Conservation (phyloP, 2,797 vertebrate species). For the Sebastes oblongus region DNA sequence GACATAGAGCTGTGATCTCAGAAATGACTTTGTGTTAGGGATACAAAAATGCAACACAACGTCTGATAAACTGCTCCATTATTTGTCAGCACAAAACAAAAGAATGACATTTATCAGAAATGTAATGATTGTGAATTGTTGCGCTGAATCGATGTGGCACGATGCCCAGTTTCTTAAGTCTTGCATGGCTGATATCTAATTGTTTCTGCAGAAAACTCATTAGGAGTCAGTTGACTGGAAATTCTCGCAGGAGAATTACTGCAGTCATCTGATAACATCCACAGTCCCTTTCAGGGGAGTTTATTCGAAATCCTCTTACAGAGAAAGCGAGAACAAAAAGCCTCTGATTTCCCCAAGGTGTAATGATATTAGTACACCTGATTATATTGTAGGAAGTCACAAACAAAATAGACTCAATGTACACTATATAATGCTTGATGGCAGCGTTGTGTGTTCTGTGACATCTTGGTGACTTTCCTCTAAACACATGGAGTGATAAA, state of each 20-base stretch:
- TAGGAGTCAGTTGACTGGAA: slow-evolving; percentile 86
- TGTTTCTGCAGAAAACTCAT: slow-evolving; percentile 87
- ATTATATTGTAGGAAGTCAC: slow-evolving; percentile 39
- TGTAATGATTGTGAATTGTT: slow-evolving; percentile 67
- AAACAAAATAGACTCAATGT: slow-evolving; percentile 12
- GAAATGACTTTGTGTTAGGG: background rate
- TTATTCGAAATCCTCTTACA: slow-evolving; percentile 56
- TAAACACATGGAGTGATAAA: background rate
- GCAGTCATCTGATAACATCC: slow-evolving; percentile 75
- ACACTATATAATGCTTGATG: background rate
- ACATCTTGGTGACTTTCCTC: slow-evolving; percentile 5
- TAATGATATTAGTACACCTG: slow-evolving; percentile 56
- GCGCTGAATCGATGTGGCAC: slow-evolving; percentile 79
- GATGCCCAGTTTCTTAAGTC: slow-evolving; percentile 75
- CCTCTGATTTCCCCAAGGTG: slow-evolving; percentile 68
- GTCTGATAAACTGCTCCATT: slow-evolving; percentile 17
- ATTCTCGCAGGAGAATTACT: slow-evolving; percentile 75
- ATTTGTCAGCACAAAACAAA: slow-evolving; percentile 28
- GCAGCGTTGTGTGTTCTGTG: background rate
- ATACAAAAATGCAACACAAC: slow-evolving; percentile 14
- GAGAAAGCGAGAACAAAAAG: slow-evolving; percentile 59
- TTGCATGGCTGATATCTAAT: slow-evolving; percentile 84
- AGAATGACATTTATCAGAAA: slow-evolving; percentile 47
- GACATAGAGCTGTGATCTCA: background rate
- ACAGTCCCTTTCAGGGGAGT: slow-evolving; percentile 59